Percentiles rank a stretch among this genome's conserved stretches.
phyloP scores from a whole-genome alignment of 2,888 invertebrate genomes.

The Philonicus albiceps region DNA sequence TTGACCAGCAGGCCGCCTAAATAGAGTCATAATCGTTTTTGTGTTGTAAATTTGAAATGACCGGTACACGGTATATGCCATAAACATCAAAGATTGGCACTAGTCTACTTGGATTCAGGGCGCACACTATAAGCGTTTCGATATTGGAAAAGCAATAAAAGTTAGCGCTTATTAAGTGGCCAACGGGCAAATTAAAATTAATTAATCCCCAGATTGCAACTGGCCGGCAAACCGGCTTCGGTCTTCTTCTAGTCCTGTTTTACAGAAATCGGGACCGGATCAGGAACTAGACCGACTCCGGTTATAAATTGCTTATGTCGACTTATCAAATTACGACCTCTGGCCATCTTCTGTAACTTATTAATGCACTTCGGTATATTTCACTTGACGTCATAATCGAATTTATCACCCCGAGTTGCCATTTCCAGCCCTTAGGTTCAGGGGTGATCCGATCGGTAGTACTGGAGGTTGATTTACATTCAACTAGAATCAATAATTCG shows the following conservation, averaged over 20 bases:
- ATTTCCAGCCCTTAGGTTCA: background rate
- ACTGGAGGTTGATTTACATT: constrained; percentile 16
- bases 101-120: background rate
- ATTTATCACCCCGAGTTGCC: constrained; percentile 12
- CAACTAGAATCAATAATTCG: constrained; percentile 40
- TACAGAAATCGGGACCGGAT: background rate
- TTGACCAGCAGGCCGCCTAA: background rate
- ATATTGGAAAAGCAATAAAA: background rate
- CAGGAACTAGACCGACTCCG: background rate
- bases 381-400: constrained; percentile 29
- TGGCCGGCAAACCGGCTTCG: background rate
- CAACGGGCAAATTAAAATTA: background rate
- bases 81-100: background rate
- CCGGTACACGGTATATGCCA: background rate
- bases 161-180: background rate
- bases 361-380: background rate
- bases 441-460: background rate
- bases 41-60: background rate
- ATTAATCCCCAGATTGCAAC: background rate
- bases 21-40: background rate
- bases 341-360: constrained; percentile 20
- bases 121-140: background rate
- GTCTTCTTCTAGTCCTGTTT: background rate
- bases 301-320: background rate
- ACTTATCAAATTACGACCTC: constrained; percentile 16